Evolutionary conservation across 2,113 vertebrate species (phyloP).

Genomic region (Oriolus oriolus): DNA sequence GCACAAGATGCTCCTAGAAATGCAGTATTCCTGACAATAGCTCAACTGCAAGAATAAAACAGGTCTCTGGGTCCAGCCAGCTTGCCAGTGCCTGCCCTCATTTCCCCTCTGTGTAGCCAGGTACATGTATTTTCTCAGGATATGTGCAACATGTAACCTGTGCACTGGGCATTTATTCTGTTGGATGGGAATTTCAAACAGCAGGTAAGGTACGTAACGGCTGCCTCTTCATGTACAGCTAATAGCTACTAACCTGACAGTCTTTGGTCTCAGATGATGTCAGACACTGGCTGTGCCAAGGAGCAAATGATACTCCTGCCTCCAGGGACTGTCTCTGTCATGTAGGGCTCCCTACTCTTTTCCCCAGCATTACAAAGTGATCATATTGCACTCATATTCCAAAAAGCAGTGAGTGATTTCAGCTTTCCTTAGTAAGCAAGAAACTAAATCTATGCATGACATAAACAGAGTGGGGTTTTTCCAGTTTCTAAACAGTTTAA

Average conservation of each 20-base stretch:
- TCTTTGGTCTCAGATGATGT: background rate
- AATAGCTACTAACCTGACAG: background rate
- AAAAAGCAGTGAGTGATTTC: background rate
- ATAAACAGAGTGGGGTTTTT: background rate
- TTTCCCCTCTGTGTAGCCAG: background rate
- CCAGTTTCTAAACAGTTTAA: background rate
- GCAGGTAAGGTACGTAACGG: background rate
- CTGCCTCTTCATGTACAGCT: background rate
- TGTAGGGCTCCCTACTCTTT: background rate
- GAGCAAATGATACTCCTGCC: background rate
- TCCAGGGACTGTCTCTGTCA: background rate
- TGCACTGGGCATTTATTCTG: background rate
- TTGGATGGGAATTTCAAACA: background rate
- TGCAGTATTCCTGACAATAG: background rate
- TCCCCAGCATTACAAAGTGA: background rate
- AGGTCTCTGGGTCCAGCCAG: background rate
- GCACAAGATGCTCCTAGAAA: background rate
- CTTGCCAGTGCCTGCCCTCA: background rate
- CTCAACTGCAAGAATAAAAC: background rate
- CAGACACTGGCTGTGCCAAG: background rate
- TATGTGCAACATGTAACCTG: background rate
- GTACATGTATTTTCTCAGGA: background rate
- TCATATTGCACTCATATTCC: background rate
- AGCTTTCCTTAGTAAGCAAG: background rate
- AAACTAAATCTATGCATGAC: background rate